Percentiles rank a stretch among this genome's conserved stretches.
phyloP scores from a whole-genome alignment of 2,888 invertebrate genomes.

The Dioctria rufipes region DNA sequence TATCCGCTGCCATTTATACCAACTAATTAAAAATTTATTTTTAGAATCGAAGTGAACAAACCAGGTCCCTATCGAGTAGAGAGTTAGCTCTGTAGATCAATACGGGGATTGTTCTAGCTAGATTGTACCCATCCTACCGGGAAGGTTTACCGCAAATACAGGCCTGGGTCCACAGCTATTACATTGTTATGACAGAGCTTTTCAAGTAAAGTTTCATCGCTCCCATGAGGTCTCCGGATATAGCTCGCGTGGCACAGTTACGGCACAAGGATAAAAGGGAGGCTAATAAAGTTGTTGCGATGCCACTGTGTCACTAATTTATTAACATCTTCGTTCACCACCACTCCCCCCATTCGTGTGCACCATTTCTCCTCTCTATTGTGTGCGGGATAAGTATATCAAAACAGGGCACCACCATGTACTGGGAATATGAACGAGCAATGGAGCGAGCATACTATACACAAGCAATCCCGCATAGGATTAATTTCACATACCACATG shows the following conservation, averaged over 20 bases:
- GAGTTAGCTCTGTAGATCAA: not conserved
- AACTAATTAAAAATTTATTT: conserved; percentile 40
- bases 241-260: conserved; percentile 9
- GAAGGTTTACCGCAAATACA: conserved; percentile 31
- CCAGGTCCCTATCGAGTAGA: not conserved
- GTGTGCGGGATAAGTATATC: not conserved
- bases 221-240: conserved; percentile 31
- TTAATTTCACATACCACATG: conserved; percentile 1
- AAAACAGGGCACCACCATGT: not conserved
- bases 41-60: not conserved
- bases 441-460: not conserved
- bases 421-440: not conserved
- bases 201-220: conserved; percentile 43
- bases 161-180: conserved; percentile 18
- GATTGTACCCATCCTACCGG: not conserved
- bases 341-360: not conserved
- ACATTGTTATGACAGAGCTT: conserved; percentile 38
- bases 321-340: conserved; percentile 22
- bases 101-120: conserved; percentile 1
- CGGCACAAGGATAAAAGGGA: conserved; percentile 28
- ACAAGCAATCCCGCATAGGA: conserved; percentile 23
- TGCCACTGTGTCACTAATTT: conserved; percentile 47
- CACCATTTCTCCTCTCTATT: not conserved
- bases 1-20: too few relatives aligned
- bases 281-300: conserved; percentile 46